A percentile compares a stretch with the other conserved stretches of the same genome.
phyloP scores from a whole-genome alignment of 2,888 invertebrate species.

The Dryocosmus kuriphilus region DNA sequence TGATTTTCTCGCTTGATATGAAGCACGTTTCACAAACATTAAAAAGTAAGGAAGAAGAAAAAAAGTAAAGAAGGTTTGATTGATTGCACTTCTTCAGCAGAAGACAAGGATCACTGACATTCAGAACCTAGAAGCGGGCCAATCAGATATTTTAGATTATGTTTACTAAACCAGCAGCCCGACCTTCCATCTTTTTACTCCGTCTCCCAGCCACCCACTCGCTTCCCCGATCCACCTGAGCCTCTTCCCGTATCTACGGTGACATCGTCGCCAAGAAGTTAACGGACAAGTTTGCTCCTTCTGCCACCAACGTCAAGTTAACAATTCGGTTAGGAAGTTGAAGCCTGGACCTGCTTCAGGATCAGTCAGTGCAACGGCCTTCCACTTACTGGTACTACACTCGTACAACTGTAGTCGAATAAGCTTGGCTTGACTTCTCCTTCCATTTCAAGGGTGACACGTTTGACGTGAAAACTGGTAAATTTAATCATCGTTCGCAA shows the following conservation, averaged over 20 bases:
- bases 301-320: constrained; percentile 63
- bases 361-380: constrained; percentile 43
- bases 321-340: constrained; percentile 75
- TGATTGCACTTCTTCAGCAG: neutral
- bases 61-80: neutral
- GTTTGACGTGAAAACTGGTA: constrained; percentile 42
- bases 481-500: constrained; percentile 52
- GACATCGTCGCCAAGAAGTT: constrained; percentile 64
- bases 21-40: constrained; percentile 21
- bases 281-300: constrained; percentile 68
- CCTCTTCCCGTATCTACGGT: constrained; percentile 49
- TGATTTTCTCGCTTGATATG: too few relatives aligned
- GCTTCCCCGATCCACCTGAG: constrained; percentile 43
- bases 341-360: constrained; percentile 48
- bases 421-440: constrained; percentile 39
- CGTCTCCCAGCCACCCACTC: constrained; percentile 23
- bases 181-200: constrained; percentile 43
- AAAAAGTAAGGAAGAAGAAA: constrained; percentile 46
- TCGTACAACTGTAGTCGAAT: constrained; percentile 22
- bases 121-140: constrained; percentile 59
- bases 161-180: constrained; percentile 67
- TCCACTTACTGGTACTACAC: constrained; percentile 43
- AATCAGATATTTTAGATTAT: constrained; percentile 74
- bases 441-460: constrained; percentile 40
- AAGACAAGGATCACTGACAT: constrained; percentile 23